Percentiles rank a stretch among this genome's conserved stretches.
phyloP scores from a whole-genome alignment of 2,797 vertebrate species.

The Darevskia mixta region DNA sequence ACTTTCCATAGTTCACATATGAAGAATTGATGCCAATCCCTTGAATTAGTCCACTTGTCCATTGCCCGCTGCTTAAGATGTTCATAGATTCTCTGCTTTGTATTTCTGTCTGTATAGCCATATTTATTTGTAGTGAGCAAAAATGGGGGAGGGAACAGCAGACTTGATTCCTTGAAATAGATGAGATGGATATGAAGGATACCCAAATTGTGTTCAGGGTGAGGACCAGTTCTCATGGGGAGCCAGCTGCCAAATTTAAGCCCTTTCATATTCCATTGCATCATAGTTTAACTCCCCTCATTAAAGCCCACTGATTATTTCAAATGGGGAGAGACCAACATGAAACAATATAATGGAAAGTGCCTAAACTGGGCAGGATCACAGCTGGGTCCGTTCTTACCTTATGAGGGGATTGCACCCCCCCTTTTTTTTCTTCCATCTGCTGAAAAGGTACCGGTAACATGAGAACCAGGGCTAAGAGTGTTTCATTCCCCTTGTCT shows the following conservation, averaged over 20 bases:
- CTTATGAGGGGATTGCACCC: neutral
- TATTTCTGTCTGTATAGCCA: neutral
- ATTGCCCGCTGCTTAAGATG: conserved; percentile 22
- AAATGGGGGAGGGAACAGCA: conserved; percentile 22
- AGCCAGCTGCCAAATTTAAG: neutral
- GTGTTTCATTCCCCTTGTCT: conserved; percentile 32
- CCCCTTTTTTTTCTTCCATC: neutral
- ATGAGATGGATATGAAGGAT: neutral
- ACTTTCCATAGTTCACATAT: neutral
- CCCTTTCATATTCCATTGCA: neutral
- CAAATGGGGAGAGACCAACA: too few relatives aligned
- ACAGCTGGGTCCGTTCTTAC: neutral
- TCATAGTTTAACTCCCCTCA: neutral
- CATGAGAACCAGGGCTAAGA: neutral
- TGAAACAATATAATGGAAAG: too few relatives aligned
- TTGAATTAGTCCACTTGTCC: neutral
- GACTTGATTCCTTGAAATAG: neutral
- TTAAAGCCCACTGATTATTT: neutral
- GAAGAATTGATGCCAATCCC: neutral
- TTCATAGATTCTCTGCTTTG: neutral
- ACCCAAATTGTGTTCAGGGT: neutral
- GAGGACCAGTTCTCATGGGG: neutral
- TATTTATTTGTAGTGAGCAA: conserved; percentile 45
- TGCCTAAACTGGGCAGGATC: too few relatives aligned
- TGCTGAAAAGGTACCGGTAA: conserved; percentile 7